Conservation (phyloP, 2,797 vertebrate genomes). For the Limnodromus scolopaceus region DNA sequence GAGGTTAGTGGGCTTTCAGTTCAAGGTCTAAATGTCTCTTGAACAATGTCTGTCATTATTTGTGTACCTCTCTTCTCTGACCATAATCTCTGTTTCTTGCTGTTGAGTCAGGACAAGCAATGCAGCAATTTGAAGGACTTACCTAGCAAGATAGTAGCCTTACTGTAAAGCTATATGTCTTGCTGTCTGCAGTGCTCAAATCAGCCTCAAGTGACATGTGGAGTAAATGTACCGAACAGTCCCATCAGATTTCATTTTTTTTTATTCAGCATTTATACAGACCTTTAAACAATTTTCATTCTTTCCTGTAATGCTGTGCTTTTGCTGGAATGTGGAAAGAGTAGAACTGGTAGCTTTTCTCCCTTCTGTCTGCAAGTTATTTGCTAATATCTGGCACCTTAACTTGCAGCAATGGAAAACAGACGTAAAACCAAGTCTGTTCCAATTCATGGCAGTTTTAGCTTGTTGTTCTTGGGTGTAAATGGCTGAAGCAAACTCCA, state of each 20-base stretch:
- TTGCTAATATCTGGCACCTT: background rate
- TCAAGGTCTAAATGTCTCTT: background rate
- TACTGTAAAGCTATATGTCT: background rate
- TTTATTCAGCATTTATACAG: background rate
- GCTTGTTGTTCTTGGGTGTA: background rate
- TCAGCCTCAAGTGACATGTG: background rate
- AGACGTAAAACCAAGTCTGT: background rate
- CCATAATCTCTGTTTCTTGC: background rate
- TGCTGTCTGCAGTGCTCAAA: background rate
- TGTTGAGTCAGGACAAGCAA: conserved; percentile 1
- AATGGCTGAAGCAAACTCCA: background rate
- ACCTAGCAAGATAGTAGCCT: background rate
- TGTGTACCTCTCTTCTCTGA: background rate
- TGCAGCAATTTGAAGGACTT: background rate
- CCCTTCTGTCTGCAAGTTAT: background rate
- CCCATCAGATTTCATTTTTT: background rate
- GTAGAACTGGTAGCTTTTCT: background rate
- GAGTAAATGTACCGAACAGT: background rate
- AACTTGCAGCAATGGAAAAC: background rate
- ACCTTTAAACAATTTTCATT: background rate
- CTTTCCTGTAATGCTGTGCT: background rate
- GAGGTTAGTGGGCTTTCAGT: background rate
- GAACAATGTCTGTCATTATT: conserved; percentile 23
- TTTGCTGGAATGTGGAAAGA: background rate
- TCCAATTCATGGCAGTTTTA: background rate